Evolutionary conservation across 2,888 invertebrate genomes (phyloP).

Genomic region (Troides oblongomaculatus): DNA sequence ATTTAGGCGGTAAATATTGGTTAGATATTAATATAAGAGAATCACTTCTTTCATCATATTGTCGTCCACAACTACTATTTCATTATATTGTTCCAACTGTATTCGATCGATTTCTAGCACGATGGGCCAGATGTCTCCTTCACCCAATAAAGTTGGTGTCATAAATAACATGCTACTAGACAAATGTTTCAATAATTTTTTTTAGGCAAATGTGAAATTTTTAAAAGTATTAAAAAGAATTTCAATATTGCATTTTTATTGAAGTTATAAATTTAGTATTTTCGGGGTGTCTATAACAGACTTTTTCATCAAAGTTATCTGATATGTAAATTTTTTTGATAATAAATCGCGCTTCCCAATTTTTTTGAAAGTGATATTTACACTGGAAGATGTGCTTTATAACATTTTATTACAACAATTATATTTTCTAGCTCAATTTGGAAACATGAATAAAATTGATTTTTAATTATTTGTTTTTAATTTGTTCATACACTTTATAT

Average conservation of each 20-base stretch:
- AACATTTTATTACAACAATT: constrained; percentile 34
- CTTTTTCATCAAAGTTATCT: not conserved
- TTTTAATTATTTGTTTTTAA: constrained; percentile 16
- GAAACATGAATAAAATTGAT: constrained; percentile 39
- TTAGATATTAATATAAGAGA: not conserved
- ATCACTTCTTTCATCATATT: too few relatives aligned
- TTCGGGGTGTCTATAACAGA: constrained; percentile 7
- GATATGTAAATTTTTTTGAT: constrained; percentile 7
- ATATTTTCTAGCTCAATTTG: constrained; percentile 43
- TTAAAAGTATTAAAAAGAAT: not conserved
- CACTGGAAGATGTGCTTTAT: constrained; percentile 30
- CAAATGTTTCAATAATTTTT: too few relatives aligned
- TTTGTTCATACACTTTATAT: not conserved
- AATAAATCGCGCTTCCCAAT: constrained; percentile 19
- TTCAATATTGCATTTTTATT: not conserved
- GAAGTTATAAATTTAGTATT: not conserved
- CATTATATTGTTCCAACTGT: too few relatives aligned
- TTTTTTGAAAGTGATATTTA: constrained; percentile 28
- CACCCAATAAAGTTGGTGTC: too few relatives aligned
- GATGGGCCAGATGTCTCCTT: too few relatives aligned
- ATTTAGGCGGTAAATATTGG: not conserved
- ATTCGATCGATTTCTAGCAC: too few relatives aligned
- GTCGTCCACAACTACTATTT: too few relatives aligned
- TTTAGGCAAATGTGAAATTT: not conserved
- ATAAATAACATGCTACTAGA: too few relatives aligned